A percentile compares a stretch with the other conserved stretches of the same genome.
These are phyloP conservation scores for Drosophila nigrodunni DNA, from an alignment of 1,140 invertebrate genomes.

Conservation along the genomic window DNA sequence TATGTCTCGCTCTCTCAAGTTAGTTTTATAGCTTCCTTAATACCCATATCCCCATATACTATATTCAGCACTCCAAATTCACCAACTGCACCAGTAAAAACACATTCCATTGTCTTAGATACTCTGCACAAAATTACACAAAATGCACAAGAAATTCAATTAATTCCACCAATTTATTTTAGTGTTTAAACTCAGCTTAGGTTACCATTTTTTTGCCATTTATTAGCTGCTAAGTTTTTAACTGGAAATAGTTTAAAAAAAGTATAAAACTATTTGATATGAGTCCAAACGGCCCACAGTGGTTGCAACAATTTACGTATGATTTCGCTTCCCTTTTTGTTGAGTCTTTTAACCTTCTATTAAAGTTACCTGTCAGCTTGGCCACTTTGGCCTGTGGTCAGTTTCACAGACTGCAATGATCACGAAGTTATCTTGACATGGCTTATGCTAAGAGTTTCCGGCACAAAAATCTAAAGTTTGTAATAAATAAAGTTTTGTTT, in stretches of 20 bases:
- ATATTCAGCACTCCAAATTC: constrained; percentile 12
- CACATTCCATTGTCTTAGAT: constrained; percentile 51
- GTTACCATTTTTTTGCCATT: no score
- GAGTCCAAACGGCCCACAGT: no score
- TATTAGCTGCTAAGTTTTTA: no score
- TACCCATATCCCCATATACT: constrained; percentile 12
- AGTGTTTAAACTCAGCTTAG: background rate
- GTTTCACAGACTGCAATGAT: constrained; percentile 14
- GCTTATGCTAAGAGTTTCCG: constrained; percentile 9
- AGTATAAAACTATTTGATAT: no score
- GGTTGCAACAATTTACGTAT: no score
- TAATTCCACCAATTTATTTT: constrained; percentile 1
- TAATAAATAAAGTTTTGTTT: constrained; percentile 68
- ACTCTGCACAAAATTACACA: constrained; percentile 61
- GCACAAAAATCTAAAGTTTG: constrained; percentile 49
- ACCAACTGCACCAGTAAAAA: constrained; percentile 59
- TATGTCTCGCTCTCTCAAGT: constrained; percentile 8
- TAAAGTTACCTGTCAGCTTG: constrained; percentile 22
- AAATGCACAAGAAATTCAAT: constrained; percentile 38
- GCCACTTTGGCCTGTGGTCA: constrained; percentile 8
- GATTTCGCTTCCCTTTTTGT: no score
- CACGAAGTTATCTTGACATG: constrained; percentile 8
- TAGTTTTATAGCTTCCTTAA: background rate
- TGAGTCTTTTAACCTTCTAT: background rate
- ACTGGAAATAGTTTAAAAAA: no score